These are phyloP conservation scores for Xestobium rufovillosum DNA, from an alignment of 2,888 invertebrate species.

Conservation along the genomic window DNA sequence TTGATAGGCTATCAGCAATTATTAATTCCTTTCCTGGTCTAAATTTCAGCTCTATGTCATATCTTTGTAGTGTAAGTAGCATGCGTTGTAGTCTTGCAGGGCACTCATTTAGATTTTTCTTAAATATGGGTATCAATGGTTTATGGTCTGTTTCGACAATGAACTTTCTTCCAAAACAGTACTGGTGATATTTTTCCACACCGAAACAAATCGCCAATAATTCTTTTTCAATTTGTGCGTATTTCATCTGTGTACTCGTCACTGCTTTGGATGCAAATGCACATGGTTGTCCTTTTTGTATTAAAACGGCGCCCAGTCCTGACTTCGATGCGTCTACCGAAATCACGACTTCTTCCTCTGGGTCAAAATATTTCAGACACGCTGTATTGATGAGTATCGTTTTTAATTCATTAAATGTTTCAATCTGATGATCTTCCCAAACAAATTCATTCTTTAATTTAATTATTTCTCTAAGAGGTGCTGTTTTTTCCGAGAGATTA, in stretches of 20 bases:
- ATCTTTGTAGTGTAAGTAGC: conserved; percentile 16
- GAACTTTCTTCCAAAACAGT: conserved; percentile 14
- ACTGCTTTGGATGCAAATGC: conserved; percentile 12
- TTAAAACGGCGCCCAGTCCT: too few species aligned
- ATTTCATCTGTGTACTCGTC: too few species aligned
- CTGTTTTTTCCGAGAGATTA: conserved; percentile 18
- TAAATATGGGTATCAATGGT: conserved; percentile 16
- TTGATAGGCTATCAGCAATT: conserved; percentile 17
- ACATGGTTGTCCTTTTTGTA: conserved; percentile 11
- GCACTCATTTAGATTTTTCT: too few species aligned
- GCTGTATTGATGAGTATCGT: conserved; percentile 2
- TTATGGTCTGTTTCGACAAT: conserved; percentile 21
- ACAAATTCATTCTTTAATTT: too few species aligned
- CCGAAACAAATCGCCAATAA: conserved; percentile 27
- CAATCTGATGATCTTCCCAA: conserved; percentile 10
- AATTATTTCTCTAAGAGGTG: conserved; percentile 13
- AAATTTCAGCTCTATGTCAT: conserved; percentile 18
- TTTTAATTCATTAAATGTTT: conserved; percentile 8
- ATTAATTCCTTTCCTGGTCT: too few species aligned
- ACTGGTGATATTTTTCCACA: conserved; percentile 22
- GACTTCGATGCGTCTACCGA: too few species aligned
- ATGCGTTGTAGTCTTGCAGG: conserved; percentile 18
- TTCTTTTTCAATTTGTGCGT: conserved; percentile 25
- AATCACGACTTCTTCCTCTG: too few species aligned
- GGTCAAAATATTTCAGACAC: conserved; percentile 11